Evolutionary conservation across 2,797 vertebrate genomes (phyloP), one percentile per base, ranked within the genome.

Genomic region (Labeo calbasu): DNA sequence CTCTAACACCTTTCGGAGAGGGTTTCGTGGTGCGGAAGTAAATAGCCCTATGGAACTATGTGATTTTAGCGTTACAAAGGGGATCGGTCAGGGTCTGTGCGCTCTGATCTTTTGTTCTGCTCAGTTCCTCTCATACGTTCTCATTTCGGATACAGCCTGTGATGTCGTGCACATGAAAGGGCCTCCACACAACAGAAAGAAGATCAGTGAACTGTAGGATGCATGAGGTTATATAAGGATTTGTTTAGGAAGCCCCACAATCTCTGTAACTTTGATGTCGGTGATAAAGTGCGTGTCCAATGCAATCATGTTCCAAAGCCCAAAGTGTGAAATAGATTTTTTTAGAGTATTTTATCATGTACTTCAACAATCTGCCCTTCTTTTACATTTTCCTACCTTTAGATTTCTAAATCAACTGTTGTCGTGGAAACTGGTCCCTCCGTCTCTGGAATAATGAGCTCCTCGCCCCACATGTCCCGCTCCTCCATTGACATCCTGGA

Each of bases 401-500:
- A 84, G 85, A 81, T 19, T 71, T 81, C 17, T 59, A 25, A 81
- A 65, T 83, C 57, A 63, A 63, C 28, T 9, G 77, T 81, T 36
- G 8, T 73, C 63, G 82, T 79, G 73, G 51, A 79, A 84, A 72
- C 63, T 65, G 69, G 32, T 32, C 68, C 50, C 15, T n/a, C 71
- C 28, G 17, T 69, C 66, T 84, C 82, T 73, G 23, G 69, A 89
- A 92, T 83, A 84, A 95, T 95, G 95, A 95, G 90, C 85, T 95
- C 95, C 88, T 95, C 92, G 2, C 86, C 92, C 1, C 88, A 90
- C 11, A 83, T 90, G 68, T 94, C 95, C 65, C 91, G 89, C 25
- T 90, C 90, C 86, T 90, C 93, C 83, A 93, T 94, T 85, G 96
- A 96, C 91, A 94, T 96, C 83, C 91, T 96, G 90, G 96, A 96